These are phyloP conservation scores for Nipponacmea schrenckii DNA, from an alignment of 2,888 invertebrate genomes.

Conservation along the genomic window DNA sequence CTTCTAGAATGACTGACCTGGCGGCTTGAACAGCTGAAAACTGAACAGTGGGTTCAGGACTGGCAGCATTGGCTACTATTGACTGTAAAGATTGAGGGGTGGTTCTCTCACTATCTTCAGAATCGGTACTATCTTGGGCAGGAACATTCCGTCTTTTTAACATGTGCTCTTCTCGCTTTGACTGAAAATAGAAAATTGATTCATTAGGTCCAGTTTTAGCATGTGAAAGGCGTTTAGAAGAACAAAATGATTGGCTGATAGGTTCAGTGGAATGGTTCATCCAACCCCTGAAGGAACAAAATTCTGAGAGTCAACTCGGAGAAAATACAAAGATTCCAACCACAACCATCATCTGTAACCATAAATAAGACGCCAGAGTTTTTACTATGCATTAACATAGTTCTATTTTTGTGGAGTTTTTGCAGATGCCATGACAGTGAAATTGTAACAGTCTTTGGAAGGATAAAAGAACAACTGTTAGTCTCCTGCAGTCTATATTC, in stretches of 20 bases:
- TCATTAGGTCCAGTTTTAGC: too few species aligned
- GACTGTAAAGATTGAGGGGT: constrained; percentile 74
- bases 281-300: neutral
- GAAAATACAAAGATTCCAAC: too few species aligned
- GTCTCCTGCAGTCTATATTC: too few species aligned
- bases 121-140: constrained; percentile 79
- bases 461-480: too few species aligned
- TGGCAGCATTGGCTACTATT: constrained; percentile 87
- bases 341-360: too few species aligned
- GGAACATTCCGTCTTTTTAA: constrained; percentile 97
- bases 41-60: constrained; percentile 81
- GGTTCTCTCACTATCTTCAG: constrained; percentile 66
- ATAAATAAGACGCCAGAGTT: too few species aligned
- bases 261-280: neutral
- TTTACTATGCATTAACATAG: too few species aligned
- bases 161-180: constrained; percentile 96
- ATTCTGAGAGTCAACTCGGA: neutral
- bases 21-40: constrained; percentile 93
- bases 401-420: too few species aligned
- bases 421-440: too few species aligned
- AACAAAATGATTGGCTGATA: neutral
- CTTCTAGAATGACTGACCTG: constrained; percentile 60
- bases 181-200: constrained; percentile 68
- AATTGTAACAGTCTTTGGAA: too few species aligned
- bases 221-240: neutral